A percentile compares a stretch with the other conserved stretches of the same genome.
Evolutionary conservation across 2,888 invertebrate species (phyloP).

Genomic region (Xylophagus ater): DNA sequence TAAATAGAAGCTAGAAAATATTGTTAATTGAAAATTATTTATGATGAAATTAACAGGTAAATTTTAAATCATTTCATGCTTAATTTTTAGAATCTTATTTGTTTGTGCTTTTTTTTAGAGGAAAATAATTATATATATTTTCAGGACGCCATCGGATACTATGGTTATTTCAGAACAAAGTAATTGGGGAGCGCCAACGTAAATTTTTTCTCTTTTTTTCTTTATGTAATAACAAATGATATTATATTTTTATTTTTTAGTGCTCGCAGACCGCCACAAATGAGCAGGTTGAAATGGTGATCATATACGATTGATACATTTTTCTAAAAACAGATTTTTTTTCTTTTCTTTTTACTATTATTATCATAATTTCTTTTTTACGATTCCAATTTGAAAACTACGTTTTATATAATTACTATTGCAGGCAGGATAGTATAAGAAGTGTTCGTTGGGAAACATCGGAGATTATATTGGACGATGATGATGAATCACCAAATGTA

Average conservation of each 20-base stretch:
- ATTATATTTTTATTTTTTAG: conserved; percentile 7
- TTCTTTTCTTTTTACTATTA: conserved; percentile 5
- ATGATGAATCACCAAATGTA: conserved; percentile 4
- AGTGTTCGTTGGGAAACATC: conserved; percentile 33
- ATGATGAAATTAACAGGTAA: too few relatives aligned
- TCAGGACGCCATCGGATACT: conserved; percentile 20
- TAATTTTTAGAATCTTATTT: too few relatives aligned
- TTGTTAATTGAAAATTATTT: too few relatives aligned
- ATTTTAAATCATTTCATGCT: too few relatives aligned
- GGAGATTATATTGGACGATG: conserved; percentile 35
- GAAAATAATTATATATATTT: too few relatives aligned
- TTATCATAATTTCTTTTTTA: too few relatives aligned
- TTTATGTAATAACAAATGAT: neutral
- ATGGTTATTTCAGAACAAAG: conserved; percentile 19
- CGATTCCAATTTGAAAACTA: too few relatives aligned
- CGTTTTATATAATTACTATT: too few relatives aligned
- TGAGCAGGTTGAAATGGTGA: conserved; percentile 19
- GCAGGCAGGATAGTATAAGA: conserved; percentile 29
- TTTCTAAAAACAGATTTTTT: neutral
- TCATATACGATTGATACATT: too few relatives aligned
- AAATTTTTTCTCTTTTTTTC: conserved; percentile 5
- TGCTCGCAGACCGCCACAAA: conserved; percentile 12
- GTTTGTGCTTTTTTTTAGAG: too few relatives aligned
- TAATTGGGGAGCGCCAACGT: conserved; percentile 21
- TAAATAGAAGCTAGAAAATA: too few relatives aligned